phyloP scores from a whole-genome alignment of 2,113 vertebrate species.

The Cebus imitator region DNA sequence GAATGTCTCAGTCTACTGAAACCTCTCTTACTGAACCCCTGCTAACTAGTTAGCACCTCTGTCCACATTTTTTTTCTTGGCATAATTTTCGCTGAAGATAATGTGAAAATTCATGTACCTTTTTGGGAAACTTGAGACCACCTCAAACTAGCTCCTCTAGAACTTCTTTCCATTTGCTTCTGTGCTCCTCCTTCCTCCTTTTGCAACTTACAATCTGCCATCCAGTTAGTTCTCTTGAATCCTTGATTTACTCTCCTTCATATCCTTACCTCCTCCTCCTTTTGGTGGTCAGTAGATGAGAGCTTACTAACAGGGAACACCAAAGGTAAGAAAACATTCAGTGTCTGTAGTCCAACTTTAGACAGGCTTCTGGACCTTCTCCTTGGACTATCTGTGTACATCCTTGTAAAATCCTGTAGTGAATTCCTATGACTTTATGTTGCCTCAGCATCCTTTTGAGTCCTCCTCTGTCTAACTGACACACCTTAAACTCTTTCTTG shows the following conservation, averaged over 20 bases:
- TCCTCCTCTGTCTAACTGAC: background rate
- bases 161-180: background rate
- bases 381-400: background rate
- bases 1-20: background rate
- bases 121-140: background rate
- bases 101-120: background rate
- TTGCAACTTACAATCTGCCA: background rate
- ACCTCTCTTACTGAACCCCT: background rate
- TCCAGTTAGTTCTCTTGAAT: background rate
- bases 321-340: background rate
- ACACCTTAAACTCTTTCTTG: background rate
- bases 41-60: background rate
- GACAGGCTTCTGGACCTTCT: background rate
- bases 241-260: background rate
- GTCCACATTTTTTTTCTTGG: background rate
- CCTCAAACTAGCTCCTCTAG: background rate
- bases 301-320: background rate
- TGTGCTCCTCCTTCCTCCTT: background rate
- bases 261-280: background rate
- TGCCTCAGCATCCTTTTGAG: background rate
- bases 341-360: background rate
- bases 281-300: background rate
- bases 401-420: background rate
- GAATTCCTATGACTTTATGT: background rate
- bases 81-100: background rate